Evolutionary conservation across 2,888 invertebrate genomes (phyloP).

Genomic region (Ptychoptera contaminata): DNA sequence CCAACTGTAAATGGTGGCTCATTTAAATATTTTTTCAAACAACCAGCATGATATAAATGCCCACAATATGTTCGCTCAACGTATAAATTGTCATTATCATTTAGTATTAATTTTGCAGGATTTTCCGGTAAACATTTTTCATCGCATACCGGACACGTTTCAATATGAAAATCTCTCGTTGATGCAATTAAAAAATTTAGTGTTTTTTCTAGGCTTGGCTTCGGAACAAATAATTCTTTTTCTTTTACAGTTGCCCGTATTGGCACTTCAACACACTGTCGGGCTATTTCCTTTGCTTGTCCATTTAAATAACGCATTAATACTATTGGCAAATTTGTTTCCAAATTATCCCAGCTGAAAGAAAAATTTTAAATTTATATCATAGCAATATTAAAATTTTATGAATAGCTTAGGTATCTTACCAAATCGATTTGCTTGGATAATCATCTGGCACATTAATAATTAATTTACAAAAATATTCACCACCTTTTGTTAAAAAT

Average conservation of each 20-base stretch:
- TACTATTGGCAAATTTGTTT: background rate
- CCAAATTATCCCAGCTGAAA: slow-evolving; percentile 4
- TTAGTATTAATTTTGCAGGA: slow-evolving; percentile 36
- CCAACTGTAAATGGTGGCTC: slow-evolving; percentile 56
- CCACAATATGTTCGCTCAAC: slow-evolving; percentile 57
- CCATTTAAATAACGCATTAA: slow-evolving; percentile 38
- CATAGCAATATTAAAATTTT: background rate
- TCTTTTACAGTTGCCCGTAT: slow-evolving; percentile 34
- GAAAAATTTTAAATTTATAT: slow-evolving; percentile 2
- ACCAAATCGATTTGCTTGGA: slow-evolving; percentile 27
- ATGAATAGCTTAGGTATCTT: slow-evolving; percentile 25
- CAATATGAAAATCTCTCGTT: slow-evolving; percentile 41
- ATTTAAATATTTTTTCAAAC: slow-evolving; percentile 49
- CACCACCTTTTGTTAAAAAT: slow-evolving; percentile 38
- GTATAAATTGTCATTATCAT: slow-evolving; percentile 41
- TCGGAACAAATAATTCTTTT: slow-evolving; percentile 39
- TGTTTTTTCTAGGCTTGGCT: slow-evolving; percentile 43
- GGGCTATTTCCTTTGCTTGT: slow-evolving; percentile 50
- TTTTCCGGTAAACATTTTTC: slow-evolving; percentile 40
- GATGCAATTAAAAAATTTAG: slow-evolving; percentile 44
- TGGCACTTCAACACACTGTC: slow-evolving; percentile 53
- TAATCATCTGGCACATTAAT: slow-evolving; percentile 47
- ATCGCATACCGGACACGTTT: slow-evolving; percentile 48
- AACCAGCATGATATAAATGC: slow-evolving; percentile 53
- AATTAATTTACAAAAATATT: slow-evolving; percentile 44